Conservation (phyloP, 1,140 invertebrate genomes). For the Drosophila ohnishii region DNA sequence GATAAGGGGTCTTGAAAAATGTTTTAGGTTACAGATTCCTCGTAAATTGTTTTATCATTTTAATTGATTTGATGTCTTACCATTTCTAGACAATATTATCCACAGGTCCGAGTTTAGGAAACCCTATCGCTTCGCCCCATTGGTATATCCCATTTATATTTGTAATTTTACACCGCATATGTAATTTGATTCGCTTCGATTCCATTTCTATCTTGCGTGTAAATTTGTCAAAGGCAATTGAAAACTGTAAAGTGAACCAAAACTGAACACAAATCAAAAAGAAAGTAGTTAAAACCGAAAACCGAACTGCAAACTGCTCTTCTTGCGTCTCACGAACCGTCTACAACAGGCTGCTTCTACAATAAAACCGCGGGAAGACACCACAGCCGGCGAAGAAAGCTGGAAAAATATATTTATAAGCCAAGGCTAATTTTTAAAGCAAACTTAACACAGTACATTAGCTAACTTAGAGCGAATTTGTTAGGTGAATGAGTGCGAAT, state of each 20-base stretch:
- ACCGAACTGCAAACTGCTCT: slow-evolving; percentile 46
- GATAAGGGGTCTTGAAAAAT: background rate
- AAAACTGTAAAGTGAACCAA: slow-evolving; percentile 59
- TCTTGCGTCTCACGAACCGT: slow-evolving; percentile 75
- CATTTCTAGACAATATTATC: background rate
- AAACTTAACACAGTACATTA: slow-evolving; percentile 43
- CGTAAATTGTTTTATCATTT: slow-evolving; percentile 1
- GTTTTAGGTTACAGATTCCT: background rate
- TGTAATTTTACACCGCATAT: slow-evolving; percentile 54
- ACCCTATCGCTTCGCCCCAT: background rate
- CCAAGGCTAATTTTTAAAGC: slow-evolving; percentile 33
- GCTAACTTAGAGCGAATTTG: slow-evolving; percentile 61
- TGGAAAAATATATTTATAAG: slow-evolving; percentile 57
- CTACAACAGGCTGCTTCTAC: slow-evolving; percentile 76
- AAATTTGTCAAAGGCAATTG: slow-evolving; percentile 31
- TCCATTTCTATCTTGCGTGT: slow-evolving; percentile 25
- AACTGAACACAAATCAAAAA: slow-evolving; percentile 66
- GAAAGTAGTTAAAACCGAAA: slow-evolving; percentile 36
- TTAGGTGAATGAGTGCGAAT: slow-evolving; percentile 43
- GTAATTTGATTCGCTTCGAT: slow-evolving; percentile 47
- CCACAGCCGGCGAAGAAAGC: slow-evolving; percentile 21
- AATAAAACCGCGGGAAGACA: slow-evolving; percentile 48
- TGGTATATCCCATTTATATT: slow-evolving; percentile 10
- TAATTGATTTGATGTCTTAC: background rate
- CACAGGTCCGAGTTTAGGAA: background rate